Conservation (phyloP, 2,888 invertebrate species). For the Stenodera caucasica region DNA sequence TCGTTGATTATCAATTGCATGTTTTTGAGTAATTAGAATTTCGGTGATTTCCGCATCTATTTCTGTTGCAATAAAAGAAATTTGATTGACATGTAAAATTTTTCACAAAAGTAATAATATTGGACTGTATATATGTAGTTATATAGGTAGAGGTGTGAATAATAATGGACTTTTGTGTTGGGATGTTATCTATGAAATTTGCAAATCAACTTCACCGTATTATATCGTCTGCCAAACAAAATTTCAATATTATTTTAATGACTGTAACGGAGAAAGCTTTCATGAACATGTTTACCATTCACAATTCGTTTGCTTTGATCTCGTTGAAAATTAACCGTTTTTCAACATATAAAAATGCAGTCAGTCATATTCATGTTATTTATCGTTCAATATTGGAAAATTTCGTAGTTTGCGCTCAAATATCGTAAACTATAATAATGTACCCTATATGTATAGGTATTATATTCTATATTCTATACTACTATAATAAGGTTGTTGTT, state of each 20-base stretch:
- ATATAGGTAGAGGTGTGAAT: not conserved
- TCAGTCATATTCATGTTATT: not conserved
- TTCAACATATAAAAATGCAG: not conserved
- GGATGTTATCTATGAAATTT: not conserved
- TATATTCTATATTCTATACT: not conserved
- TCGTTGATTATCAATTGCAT: too few species aligned
- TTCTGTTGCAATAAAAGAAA: too few species aligned
- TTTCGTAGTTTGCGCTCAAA: too few species aligned
- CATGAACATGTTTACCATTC: not conserved
- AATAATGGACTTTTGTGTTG: not conserved
- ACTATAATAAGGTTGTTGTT: not conserved
- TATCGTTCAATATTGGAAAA: too few species aligned
- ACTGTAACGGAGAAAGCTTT: not conserved
- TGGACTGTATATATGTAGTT: too few species aligned
- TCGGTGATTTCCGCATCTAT: too few species aligned
- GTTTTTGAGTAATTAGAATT: too few species aligned
- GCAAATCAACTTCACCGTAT: not conserved
- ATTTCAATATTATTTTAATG: slow-evolving; percentile 6
- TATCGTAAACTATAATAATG: too few species aligned
- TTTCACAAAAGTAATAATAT: too few species aligned
- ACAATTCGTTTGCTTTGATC: not conserved
- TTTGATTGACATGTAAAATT: too few species aligned
- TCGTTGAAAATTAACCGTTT: not conserved
- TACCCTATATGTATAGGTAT: too few species aligned
- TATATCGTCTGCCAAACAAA: not conserved